Evolutionary conservation across 2,113 vertebrate species (phyloP), one percentile per base, ranked within the genome.

Genomic region (Pelodiscus sinensis): DNA sequence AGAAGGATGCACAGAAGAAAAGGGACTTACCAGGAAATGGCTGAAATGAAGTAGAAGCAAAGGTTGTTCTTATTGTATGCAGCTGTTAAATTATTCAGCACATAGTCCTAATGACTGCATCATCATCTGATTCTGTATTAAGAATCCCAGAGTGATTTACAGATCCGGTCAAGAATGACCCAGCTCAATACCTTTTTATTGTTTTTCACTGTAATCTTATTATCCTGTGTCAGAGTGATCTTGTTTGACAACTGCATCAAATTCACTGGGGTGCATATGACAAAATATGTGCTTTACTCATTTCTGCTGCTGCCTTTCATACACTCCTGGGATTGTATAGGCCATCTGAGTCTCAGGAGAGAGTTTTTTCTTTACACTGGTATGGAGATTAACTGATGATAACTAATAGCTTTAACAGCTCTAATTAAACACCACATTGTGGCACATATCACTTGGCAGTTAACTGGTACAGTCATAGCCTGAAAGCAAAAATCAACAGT

Each of bases 221-320:
- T 96, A 96, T 90, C 80, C 86, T 78, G 77, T 94, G 96, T 96
- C 96, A 96, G 92, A 96, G 93, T 94, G 87, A 88, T 92, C 93
- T 90, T 90, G 94, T 93, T 96, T 95, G 95, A 93, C 92, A 94
- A 92, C 62, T 81, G 38, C 91, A 95, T 95, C 73, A 85, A 95
- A 96, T 93, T 92, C 90, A 85, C 78, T 52, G 80, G 24, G 88
- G 18, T 79, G 27, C 77, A 50, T 90, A 83, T 86, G 51, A 65
- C 77, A 92, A 93, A 95, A 92, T 58, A 86, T 31, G 29, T 84
- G 55, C 79, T 95, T 94, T 80, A 27, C 88, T 91, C 84, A 90
- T 6, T 3, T 35, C 25, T 94, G 93, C 81, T 38, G 89, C 79
- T 24, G 25, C 91, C 55, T 86, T 24, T 73, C 65, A 60, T 24